Percentiles rank a stretch among this genome's conserved stretches.
These are phyloP conservation scores for Pygocentrus nattereri DNA, from an alignment of 2,797 vertebrate genomes.

Conservation along the genomic window DNA sequence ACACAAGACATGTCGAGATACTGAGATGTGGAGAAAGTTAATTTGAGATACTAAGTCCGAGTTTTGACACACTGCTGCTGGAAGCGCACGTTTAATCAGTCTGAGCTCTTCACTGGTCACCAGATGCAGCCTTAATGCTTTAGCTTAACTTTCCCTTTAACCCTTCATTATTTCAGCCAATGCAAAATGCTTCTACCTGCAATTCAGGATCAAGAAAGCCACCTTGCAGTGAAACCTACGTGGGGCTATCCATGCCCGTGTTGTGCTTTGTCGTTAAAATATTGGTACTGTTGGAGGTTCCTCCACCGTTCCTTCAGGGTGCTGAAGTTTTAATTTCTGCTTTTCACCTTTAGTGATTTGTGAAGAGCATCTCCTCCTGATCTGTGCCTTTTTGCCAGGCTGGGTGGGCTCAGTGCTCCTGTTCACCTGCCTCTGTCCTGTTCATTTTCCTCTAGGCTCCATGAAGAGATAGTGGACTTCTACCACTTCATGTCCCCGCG, in stretches of 20 bases:
- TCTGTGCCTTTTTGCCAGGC: background rate
- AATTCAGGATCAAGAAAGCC: conserved; percentile 12
- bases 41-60: no score
- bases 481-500: conserved; percentile 97
- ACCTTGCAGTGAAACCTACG: background rate
- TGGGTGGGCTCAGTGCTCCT: background rate
- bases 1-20: no score
- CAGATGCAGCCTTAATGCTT: background rate
- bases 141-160: background rate
- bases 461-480: conserved; percentile 97
- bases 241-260: no score
- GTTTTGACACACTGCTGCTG: no score
- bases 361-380: background rate
- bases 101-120: no score
- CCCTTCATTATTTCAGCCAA: background rate
- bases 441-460: conserved; percentile 79
- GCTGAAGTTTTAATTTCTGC: background rate
- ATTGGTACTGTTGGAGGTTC: background rate
- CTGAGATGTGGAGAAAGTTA: no score
- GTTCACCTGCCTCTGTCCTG: background rate
- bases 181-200: conserved; percentile 33
- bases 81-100: no score
- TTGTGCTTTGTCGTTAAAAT: no score
- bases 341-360: background rate
- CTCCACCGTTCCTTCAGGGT: no score